Percentiles rank a stretch among this genome's conserved stretches.
These are phyloP conservation scores for Psammodynastes pulverulentus DNA, from an alignment of 2,113 vertebrate genomes.

Conservation along the genomic window DNA sequence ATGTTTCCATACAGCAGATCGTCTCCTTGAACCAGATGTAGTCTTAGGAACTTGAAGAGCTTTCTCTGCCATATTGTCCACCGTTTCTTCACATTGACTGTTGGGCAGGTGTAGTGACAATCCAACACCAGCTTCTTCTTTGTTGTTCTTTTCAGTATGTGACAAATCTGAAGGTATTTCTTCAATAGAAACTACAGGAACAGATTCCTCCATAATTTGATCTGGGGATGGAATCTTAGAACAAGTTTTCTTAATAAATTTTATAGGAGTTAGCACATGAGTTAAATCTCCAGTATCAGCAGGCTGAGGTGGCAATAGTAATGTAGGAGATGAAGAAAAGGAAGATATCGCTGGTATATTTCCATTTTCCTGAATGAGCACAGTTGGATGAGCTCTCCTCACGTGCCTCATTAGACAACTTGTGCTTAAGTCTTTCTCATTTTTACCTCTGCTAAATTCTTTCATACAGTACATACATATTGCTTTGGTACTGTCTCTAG, in stretches of 20 bases:
- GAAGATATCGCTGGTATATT: slow-evolving; percentile 63
- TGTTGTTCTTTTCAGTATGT: slow-evolving; percentile 71
- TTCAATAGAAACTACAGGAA: slow-evolving; percentile 72
- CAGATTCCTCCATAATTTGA: slow-evolving; percentile 73
- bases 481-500: slow-evolving; percentile 94
- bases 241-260: slow-evolving; percentile 77
- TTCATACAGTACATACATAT: slow-evolving; percentile 99
- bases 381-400: slow-evolving; percentile 90
- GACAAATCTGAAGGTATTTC: slow-evolving; percentile 78
- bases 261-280: slow-evolving; percentile 75
- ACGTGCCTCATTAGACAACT: slow-evolving; percentile 98
- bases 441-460: slow-evolving; percentile 96
- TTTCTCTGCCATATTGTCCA: slow-evolving; percentile 74
- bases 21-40: slow-evolving; percentile 81
- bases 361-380: slow-evolving; percentile 80
- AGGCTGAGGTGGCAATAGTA: slow-evolving; percentile 69
- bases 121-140: slow-evolving; percentile 66
- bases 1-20: slow-evolving; percentile 97
- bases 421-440: slow-evolving; percentile 96
- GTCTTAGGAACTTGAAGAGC: slow-evolving; percentile 77
- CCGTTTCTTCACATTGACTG: slow-evolving; percentile 74
- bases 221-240: slow-evolving; percentile 81
- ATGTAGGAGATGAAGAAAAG: slow-evolving; percentile 53
- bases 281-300: slow-evolving; percentile 61
- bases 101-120: slow-evolving; percentile 71